phyloP scores from a whole-genome alignment of 1,140 invertebrate genomes.

The Acromyrmex echinatior region DNA sequence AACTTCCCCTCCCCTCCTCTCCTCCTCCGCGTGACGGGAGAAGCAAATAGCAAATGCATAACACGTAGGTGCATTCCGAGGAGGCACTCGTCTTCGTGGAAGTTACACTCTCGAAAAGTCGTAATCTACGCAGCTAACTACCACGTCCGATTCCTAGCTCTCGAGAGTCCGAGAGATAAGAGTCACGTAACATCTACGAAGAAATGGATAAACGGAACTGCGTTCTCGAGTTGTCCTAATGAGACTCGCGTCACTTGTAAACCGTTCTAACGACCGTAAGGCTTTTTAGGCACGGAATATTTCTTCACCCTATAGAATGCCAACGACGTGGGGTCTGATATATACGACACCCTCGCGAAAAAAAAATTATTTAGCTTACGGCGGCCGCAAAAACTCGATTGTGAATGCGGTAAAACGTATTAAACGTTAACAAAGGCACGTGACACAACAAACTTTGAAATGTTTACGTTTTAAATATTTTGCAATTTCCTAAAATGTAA shows the following conservation, averaged over 20 bases:
- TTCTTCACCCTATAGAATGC: not conserved
- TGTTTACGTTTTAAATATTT: not conserved
- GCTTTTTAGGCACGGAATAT: not conserved
- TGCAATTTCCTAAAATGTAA: not conserved
- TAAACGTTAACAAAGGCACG: not conserved
- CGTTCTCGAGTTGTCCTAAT: conserved; percentile 17
- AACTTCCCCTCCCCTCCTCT: not conserved
- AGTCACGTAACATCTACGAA: conserved; percentile 23
- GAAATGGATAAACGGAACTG: conserved; percentile 43
- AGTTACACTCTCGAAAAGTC: conserved; percentile 49
- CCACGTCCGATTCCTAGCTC: conserved; percentile 31
- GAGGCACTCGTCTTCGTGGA: conserved; percentile 23
- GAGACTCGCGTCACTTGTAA: conserved; percentile 37
- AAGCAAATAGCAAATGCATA: conserved; percentile 39
- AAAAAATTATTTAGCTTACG: conserved; percentile 4
- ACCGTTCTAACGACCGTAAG: conserved; percentile 47
- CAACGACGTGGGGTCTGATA: not conserved
- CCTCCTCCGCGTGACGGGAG: not conserved
- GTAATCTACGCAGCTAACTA: conserved; percentile 35
- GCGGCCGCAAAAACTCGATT: not conserved
- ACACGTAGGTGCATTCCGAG: conserved; percentile 33
- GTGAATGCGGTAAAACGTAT: not conserved
- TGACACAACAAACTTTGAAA: not conserved
- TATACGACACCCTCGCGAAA: not conserved
- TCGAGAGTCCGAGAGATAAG: conserved; percentile 29